A percentile compares a stretch with the other conserved stretches of the same genome.
Evolutionary conservation across 2,888 invertebrate species (phyloP).

Genomic region (Stenotaenia linearis): DNA sequence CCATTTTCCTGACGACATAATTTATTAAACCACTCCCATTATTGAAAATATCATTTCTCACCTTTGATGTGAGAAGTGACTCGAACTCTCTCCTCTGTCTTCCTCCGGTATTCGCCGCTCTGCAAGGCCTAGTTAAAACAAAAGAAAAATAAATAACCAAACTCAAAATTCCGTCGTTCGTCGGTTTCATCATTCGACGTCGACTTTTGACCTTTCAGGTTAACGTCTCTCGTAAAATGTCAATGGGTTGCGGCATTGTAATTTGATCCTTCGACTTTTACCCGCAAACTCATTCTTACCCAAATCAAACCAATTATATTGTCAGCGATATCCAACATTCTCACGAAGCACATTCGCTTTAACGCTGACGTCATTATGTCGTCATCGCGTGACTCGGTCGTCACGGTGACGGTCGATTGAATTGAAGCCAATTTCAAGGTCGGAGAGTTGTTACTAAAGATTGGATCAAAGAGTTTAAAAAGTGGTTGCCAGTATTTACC

Average conservation of each 20-base stretch:
- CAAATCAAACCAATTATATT: background rate
- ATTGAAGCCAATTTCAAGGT: background rate
- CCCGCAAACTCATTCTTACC: background rate
- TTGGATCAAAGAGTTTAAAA: background rate
- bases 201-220: background rate
- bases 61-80: background rate
- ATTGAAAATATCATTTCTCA: too few relatives aligned
- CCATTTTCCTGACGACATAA: too few relatives aligned
- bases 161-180: background rate
- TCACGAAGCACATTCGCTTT: background rate
- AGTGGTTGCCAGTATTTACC: background rate
- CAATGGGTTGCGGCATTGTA: background rate
- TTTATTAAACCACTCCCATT: too few relatives aligned
- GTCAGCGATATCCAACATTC: background rate
- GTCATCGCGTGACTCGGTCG: background rate
- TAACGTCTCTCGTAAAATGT: background rate
- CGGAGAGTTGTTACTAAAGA: background rate
- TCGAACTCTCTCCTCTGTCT: background rate
- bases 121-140: background rate
- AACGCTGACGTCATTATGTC: background rate
- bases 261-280: background rate
- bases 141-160: background rate
- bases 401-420: background rate
- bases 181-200: background rate
- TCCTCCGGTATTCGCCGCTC: background rate